Evolutionary conservation across 2,113 vertebrate species (phyloP).

Genomic region (Periophthalmus modestus): DNA sequence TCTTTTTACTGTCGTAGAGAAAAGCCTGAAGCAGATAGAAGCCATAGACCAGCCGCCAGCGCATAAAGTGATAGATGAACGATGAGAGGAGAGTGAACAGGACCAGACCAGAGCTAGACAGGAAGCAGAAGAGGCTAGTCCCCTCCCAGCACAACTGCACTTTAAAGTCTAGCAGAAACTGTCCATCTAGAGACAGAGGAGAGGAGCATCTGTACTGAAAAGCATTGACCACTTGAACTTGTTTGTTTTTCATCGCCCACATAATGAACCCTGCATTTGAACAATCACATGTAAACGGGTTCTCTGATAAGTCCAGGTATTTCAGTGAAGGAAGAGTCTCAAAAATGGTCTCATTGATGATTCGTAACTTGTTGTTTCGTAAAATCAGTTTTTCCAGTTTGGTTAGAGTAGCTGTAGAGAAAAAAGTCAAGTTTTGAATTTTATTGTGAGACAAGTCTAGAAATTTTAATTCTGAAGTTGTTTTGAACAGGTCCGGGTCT

Average conservation of each 20-base stretch:
- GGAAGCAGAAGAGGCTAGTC: slow-evolving; percentile 55
- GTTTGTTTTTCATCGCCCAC: slow-evolving; percentile 48
- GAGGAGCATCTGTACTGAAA: slow-evolving; percentile 70
- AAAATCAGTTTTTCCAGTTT: slow-evolving; percentile 63
- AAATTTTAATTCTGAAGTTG: not conserved
- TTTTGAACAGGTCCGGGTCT: not conserved
- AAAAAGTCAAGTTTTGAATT: slow-evolving; percentile 69
- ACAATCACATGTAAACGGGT: slow-evolving; percentile 75
- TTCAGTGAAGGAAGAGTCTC: slow-evolving; percentile 54
- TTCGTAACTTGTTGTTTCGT: slow-evolving; percentile 53
- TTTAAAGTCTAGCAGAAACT: slow-evolving; percentile 60
- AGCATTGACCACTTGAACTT: slow-evolving; percentile 72
- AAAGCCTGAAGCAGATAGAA: slow-evolving; percentile 75
- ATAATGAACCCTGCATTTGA: slow-evolving; percentile 67
- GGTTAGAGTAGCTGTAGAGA: slow-evolving; percentile 56
- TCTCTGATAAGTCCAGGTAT: slow-evolving; percentile 68
- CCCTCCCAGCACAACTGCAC: slow-evolving; percentile 40
- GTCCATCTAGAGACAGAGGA: slow-evolving; percentile 50
- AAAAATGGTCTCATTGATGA: slow-evolving; percentile 43
- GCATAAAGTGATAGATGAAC: slow-evolving; percentile 69
- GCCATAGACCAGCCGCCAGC: slow-evolving; percentile 67
- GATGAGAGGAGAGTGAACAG: slow-evolving; percentile 54
- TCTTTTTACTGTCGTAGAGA: slow-evolving; percentile 65
- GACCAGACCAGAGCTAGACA: slow-evolving; percentile 42
- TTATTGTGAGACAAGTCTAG: not conserved